Evolutionary conservation across 2,797 vertebrate species (phyloP), one percentile per base, ranked within the genome.

Genomic region (Lithobates pipiens): DNA sequence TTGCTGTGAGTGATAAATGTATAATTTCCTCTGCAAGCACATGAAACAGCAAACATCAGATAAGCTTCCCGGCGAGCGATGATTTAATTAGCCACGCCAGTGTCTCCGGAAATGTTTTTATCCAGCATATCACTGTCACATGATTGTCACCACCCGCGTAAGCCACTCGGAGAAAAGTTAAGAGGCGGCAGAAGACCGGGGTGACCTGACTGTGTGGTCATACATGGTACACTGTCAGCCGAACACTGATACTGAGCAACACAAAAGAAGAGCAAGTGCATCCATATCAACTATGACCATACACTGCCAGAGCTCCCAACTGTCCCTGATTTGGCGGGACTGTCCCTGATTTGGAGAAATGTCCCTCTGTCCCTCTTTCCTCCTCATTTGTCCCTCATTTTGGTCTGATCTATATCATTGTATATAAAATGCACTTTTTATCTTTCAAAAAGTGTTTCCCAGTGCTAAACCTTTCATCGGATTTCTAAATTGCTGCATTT

Each of bases 111-210:
- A 73, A 44, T 29, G 8, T 39, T 13, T 27, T 50, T 42, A 34
- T 42, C 21, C 13, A 72, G 46, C 57, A 72, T 57, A 72, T 67
- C 16, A 1, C 16, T 54, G 78, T 70, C 79, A 81, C 69, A 81
- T 72, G 69, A 81, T n/a, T 23, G 15, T 54, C 44, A 72, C 68
- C 57, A 25, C 46, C 9, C 5, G 7, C 25, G 32, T 2, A 36
- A 16, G 34, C 21, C 15, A 15, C 44, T 32, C 65, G 29, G 79
- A 57, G 68, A 25, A 71, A 70, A 44, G 16, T 50, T 57, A 16
- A 32, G 32, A 32, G 32, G 70, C 44, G n/a, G 57, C 9, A 18
- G 3, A 36, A 27, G 9, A 80, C 65, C 39, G 23, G 10, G 68
- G 71, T 70, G 78, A 71, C 44, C 44, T 39, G 6, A 36, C 6